phyloP scores from a whole-genome alignment of 2,113 vertebrate genomes.

The Bettongia penicillata region DNA sequence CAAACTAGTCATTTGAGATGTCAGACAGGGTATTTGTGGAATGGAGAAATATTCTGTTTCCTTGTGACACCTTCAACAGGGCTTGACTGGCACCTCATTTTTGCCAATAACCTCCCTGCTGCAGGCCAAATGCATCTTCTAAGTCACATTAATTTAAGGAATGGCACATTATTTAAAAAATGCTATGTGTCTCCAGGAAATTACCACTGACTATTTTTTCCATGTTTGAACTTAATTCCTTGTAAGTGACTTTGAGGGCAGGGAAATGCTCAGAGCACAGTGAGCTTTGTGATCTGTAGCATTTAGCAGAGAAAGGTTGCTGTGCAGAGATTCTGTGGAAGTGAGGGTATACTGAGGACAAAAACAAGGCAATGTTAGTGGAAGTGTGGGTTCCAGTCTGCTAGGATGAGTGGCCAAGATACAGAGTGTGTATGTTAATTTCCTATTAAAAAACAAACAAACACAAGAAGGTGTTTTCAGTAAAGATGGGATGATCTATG shows the following conservation, averaged over 20 bases:
- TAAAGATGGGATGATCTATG: slow-evolving; percentile 61
- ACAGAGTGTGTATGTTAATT: slow-evolving; percentile 63
- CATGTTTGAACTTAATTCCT: slow-evolving; percentile 79
- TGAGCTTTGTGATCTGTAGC: slow-evolving; percentile 74
- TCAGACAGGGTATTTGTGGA: slow-evolving; percentile 35
- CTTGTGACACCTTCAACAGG: neutral
- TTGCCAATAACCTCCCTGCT: slow-evolving; percentile 26
- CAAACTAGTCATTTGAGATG: slow-evolving; percentile 28
- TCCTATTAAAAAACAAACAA: slow-evolving; percentile 50
- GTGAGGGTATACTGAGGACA: slow-evolving; percentile 72
- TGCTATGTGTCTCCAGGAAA: slow-evolving; percentile 62
- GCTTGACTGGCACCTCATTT: neutral
- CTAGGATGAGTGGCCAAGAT: slow-evolving; percentile 76
- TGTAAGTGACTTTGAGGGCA: slow-evolving; percentile 65
- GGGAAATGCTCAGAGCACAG: slow-evolving; percentile 65
- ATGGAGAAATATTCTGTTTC: slow-evolving; percentile 53
- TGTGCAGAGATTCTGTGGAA: slow-evolving; percentile 58
- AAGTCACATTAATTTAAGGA: slow-evolving; percentile 62
- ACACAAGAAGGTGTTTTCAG: slow-evolving; percentile 65
- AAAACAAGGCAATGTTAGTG: slow-evolving; percentile 73
- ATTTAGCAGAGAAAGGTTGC: slow-evolving; percentile 72
- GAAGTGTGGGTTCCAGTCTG: slow-evolving; percentile 62
- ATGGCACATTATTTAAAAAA: slow-evolving; percentile 58
- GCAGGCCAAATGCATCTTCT: slow-evolving; percentile 43
- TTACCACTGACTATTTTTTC: slow-evolving; percentile 49